Conservation (phyloP, 2,888 invertebrate genomes). For the Salpingus planirostris region DNA sequence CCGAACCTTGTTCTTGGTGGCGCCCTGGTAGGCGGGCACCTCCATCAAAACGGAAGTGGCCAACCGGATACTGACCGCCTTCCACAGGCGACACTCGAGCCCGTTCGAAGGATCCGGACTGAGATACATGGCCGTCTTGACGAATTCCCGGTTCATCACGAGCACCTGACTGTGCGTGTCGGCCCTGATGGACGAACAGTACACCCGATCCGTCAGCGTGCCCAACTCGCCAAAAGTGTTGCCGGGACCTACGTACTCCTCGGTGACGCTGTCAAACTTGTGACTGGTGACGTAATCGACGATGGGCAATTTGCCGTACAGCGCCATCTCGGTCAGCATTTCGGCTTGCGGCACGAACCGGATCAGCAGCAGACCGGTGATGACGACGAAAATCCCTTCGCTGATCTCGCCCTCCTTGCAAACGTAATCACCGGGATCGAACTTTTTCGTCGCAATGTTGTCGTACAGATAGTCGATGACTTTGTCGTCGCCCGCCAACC, state of each 20-base stretch:
- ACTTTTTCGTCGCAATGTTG: constrained; percentile 15
- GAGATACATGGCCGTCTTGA: constrained; percentile 42
- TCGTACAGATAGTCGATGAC: constrained; percentile 7
- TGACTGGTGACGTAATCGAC: constrained; percentile 46
- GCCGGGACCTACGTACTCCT: constrained; percentile 52
- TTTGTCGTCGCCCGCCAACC: constrained; percentile 19
- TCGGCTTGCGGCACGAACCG: background rate
- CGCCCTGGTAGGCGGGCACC: constrained; percentile 36
- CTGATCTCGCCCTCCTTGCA: constrained; percentile 30
- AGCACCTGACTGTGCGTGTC: constrained; percentile 51
- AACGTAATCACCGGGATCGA: constrained; percentile 18
- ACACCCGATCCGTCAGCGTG: constrained; percentile 47
- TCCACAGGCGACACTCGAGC: constrained; percentile 36
- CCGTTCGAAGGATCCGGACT: constrained; percentile 8
- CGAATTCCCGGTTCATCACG: constrained; percentile 38
- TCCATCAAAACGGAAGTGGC: background rate
- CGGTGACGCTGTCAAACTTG: constrained; percentile 42
- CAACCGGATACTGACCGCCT: constrained; percentile 35
- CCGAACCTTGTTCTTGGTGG: background rate
- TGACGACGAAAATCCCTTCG: constrained; percentile 40
- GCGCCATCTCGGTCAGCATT: background rate
- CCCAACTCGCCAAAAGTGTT: constrained; percentile 54
- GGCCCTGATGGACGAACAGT: constrained; percentile 49
- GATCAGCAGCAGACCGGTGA: constrained; percentile 30
- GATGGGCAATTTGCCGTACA: constrained; percentile 45